These are phyloP conservation scores for Dyspetes luteomarginatus DNA, from an alignment of 2,888 invertebrate species.

Conservation along the genomic window DNA sequence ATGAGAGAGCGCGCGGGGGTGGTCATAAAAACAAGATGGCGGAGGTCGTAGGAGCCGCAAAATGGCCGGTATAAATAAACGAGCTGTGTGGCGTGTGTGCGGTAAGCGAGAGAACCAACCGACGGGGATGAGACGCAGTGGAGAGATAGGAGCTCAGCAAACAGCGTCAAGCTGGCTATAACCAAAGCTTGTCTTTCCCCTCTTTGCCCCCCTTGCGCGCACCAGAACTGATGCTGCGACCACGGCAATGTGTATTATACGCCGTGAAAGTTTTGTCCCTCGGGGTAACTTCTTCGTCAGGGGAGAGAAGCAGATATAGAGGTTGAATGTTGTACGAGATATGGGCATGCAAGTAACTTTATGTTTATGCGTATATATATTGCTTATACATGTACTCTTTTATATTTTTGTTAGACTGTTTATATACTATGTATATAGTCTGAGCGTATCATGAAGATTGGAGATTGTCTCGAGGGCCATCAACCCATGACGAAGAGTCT, in stretches of 20 bases:
- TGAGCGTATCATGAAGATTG: not conserved
- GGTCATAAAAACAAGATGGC: slow-evolving; percentile 81
- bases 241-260: not conserved
- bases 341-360: slow-evolving; percentile 3
- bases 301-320: not conserved
- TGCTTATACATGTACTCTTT: not conserved
- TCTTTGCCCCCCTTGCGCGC: not conserved
- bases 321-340: slow-evolving; percentile 27
- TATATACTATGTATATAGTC: not conserved
- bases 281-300: slow-evolving; percentile 32
- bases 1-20: slow-evolving; percentile 68
- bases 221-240: slow-evolving; percentile 31
- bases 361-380: not conserved
- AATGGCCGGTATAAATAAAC: slow-evolving; percentile 81
- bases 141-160: slow-evolving; percentile 22
- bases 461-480: slow-evolving; percentile 39
- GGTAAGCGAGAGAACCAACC: slow-evolving; percentile 16
- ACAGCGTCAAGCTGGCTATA: slow-evolving; percentile 34
- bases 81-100: slow-evolving; percentile 65
- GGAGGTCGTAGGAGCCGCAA: slow-evolving; percentile 73
- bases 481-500: slow-evolving; percentile 48
- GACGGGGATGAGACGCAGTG: slow-evolving; percentile 27
- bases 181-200: slow-evolving; percentile 36
- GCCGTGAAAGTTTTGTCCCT: slow-evolving; percentile 67
- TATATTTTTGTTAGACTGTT: not conserved